Base-by-base conservation (phyloP, 2,888 invertebrate species). In the Sphaerophoria taeniata region DNA sequence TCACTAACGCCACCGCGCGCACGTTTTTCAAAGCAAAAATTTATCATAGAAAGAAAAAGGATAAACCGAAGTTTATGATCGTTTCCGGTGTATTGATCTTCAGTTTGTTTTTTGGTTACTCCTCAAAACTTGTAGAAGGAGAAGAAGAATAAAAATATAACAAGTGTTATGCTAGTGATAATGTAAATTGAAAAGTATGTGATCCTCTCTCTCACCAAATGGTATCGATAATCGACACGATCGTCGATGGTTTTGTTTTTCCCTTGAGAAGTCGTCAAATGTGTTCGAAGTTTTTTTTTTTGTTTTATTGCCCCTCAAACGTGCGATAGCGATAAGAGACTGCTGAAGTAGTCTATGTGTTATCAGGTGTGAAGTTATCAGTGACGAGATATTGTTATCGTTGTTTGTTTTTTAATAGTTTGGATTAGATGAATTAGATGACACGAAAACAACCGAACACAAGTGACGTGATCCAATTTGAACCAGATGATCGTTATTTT, bases 21-120 rank as follows among this genome's bases (percentile, higher is more conserved):
- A 67, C 6, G 36, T 56, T 56, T 60, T 63, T 63, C 49, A 49
- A 75, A 74, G 49, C 39, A 53, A 72, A 31, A 36, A 60, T 49
- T 36, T 49, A 33, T 49, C 7, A 16, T n/a, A n/a, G n/a, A n/a
- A n/a, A 33, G 56, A 60, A 75, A 79, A 75, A 61, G 65, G 71
- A 63, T 69, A 73, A 73, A 77, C 53, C 69, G 69, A 80, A 77
- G 69, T 81, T 81, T 67, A 72, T 72, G 73, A 85, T 84, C 83
- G 85, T 81, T 85, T 77, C 77, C 85, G 85, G 85, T 85, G 80
- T 84, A 39, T 53, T 72, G 61, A 81, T 69, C 75, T 80, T 47
- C 31, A 67, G 39, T 75, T 84, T 78, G 70, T 70, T 73, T 77
- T 73, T 33, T 16, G 31, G 49, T 65, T 47, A 16, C 31, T 53